Conservation (phyloP, 2,888 invertebrate genomes). For the Galerucella nymphaeae region DNA sequence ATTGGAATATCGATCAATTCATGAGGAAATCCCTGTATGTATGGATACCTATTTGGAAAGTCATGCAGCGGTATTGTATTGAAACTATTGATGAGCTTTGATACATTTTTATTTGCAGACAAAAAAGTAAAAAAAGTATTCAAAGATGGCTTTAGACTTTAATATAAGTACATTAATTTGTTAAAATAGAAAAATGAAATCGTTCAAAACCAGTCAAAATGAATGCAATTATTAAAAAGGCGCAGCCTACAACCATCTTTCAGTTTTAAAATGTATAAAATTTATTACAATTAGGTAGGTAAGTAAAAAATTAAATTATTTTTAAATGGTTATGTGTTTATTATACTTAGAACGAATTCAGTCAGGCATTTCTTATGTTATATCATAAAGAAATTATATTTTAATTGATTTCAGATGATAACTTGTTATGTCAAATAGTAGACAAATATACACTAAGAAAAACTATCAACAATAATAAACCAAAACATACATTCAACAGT, state of each 20-base stretch:
- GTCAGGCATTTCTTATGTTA: background rate
- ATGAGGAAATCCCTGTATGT: no score
- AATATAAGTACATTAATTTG: background rate
- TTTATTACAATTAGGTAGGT: background rate
- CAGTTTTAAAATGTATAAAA: background rate
- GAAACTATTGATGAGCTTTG: background rate
- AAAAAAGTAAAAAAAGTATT: background rate
- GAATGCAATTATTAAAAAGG: background rate
- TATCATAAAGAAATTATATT: background rate
- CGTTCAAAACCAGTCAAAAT: background rate
- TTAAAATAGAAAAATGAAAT: background rate
- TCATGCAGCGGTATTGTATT: background rate
- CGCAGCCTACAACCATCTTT: background rate
- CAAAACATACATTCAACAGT: no score
- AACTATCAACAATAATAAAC: no score
- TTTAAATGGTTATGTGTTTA: background rate
- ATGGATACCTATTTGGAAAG: no score
- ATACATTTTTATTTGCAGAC: background rate
- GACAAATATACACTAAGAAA: no score
- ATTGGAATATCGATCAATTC: no score
- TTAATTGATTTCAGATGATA: background rate
- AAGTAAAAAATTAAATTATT: background rate
- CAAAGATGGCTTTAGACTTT: conserved; percentile 1
- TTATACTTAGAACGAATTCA: background rate
- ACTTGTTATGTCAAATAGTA: background rate